Base-by-base conservation (phyloP, 2,113 vertebrate genomes). In the Mobula hypostoma region DNA sequence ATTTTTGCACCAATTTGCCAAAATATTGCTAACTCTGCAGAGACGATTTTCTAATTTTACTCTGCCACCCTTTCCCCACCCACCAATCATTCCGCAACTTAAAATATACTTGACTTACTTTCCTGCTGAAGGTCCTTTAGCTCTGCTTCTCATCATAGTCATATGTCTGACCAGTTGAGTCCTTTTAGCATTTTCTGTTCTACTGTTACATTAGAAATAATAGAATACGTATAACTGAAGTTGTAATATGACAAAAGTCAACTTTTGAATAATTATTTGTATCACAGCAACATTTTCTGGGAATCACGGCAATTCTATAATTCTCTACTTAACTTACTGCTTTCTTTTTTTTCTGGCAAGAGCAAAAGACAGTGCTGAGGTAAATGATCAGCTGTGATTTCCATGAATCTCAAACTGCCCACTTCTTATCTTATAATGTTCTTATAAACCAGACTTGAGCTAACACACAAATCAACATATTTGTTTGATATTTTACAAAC, bases 401-500 rank as follows among this genome's bases (percentile, higher is more conserved):
- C 17, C 68, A 19, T 74, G 72, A 74, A 74, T 74, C 72, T 74
- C 21, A 19, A 74, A 24, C 19, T 19, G 19, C 72, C 72, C 21
- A 21, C 21, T 24, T 74, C 72, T 74, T 74, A 6, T 24, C 15
- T 19, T 74, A 5, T 11, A 66, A 66, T 66, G 63, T 66, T 66
- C 94, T 78, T 72, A 79, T 94, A 80, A 94, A 66, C 32, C 68
- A 93, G 61, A 74, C 48, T 76, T 74, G 68, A 80, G 95, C 95
- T 96, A 96, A 94, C 76, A 70, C 27, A 40, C 94, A 96, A 94
- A 95, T 94, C 9, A 0, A 58, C 91, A 80, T 94, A 95, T 95
- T 94, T 95, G 95, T 95, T 94, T 95, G 94, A 95, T 94, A 94
- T 94, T 94, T 94, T 95, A 90, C 94, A 94, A 96, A 95, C 95